Base-by-base conservation (phyloP, 1,140 invertebrate genomes). In the Drosophila lacertosa region DNA sequence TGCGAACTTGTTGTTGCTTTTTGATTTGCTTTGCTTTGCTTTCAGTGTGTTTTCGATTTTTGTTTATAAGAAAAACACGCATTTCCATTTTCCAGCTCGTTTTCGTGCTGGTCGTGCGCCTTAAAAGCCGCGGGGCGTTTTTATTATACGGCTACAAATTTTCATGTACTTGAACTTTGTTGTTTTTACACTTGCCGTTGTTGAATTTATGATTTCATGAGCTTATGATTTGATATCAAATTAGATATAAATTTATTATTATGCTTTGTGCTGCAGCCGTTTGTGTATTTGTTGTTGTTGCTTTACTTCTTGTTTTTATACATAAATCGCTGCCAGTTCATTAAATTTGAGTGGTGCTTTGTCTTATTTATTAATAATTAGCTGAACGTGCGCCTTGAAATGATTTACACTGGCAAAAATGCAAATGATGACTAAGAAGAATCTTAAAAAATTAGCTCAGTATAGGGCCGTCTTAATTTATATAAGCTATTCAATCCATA, bases 321-420 rank as follows among this genome's bases (percentile, higher is more conserved):
- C 76, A 84, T 84, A 83, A 83, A 83, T 83, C 80, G 63, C 76
- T 80, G 76, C 48, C 81, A 86, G 76, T 48, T 69, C 80, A 76
- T 83, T 84, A 80, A 66, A 55, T 83, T 79, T 73, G 50, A 79
- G 39, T 66, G 63, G 37, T 44, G 42, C 24, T 66, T 51, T 42
- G 33, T 24, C 42, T 75, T 78, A 75, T 84, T 75, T 75, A 75
- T 79, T 63, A 71, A 63, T 57, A 71, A 71, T 71, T 71, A 71
- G 53, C 47, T 35, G 35, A 59, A 66, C 62, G 65, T 75, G 57
- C 35, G 42, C 20, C 35, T 29, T 20, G 9, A 3, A 45, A 44
- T 13, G 24, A 3, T 18, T 10, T 32, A 53, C 65, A 63, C 58
- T 54, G 58, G 3, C 5, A 44, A 22, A 53, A 53, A 20, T 42